Percentiles rank a stretch among this genome's conserved stretches.
Evolutionary conservation across 92 coral and sea anemone genomes (phyloP).

Genomic region (Palythoa grandis): DNA sequence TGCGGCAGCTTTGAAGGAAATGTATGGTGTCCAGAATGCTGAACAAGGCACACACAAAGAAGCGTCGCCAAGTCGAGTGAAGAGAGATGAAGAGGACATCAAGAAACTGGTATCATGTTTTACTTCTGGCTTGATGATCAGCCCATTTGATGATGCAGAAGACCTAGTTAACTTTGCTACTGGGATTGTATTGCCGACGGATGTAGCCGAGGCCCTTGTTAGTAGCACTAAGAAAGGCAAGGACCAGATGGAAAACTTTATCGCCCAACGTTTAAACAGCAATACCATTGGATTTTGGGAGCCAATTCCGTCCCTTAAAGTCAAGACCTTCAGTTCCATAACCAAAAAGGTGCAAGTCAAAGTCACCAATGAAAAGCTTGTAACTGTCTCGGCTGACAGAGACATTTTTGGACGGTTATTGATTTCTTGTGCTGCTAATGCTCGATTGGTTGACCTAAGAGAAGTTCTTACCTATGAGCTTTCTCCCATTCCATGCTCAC

Average conservation of each 20-base stretch:
- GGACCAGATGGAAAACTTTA: background rate
- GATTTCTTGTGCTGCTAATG: background rate
- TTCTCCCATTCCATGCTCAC: background rate
- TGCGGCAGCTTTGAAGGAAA: background rate
- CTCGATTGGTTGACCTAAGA: background rate
- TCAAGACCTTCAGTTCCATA: background rate
- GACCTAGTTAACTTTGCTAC: slow-evolving; percentile 11
- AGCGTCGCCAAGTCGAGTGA: background rate
- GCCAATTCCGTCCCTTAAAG: background rate
- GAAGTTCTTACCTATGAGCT: background rate
- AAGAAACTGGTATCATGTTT: slow-evolving; percentile 52
- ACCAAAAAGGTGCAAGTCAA: background rate
- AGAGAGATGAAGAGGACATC: slow-evolving; percentile 57
- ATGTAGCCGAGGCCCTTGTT: background rate
- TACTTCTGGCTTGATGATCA: slow-evolving; percentile 49
- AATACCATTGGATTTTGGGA: background rate
- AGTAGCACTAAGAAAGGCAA: background rate
- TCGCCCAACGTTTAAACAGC: background rate
- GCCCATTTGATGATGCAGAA: slow-evolving; percentile 45
- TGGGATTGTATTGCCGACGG: background rate
- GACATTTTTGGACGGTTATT: background rate
- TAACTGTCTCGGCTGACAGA: background rate
- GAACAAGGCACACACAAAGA: background rate
- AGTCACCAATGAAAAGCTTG: background rate
- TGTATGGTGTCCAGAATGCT: background rate